phyloP scores from a whole-genome alignment of 1,140 invertebrate genomes.

The Drosophila lini region DNA sequence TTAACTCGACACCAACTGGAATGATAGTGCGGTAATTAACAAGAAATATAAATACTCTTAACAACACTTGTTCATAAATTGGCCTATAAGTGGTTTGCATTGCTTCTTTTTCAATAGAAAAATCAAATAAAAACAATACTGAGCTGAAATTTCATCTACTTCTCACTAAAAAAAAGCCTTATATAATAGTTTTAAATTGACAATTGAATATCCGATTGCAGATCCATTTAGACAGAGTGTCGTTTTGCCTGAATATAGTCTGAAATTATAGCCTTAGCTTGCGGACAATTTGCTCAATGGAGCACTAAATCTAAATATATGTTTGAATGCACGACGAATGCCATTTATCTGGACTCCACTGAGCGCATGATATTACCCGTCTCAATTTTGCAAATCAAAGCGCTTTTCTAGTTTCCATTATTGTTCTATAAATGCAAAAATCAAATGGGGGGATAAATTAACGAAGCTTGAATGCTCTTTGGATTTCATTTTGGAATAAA shows the following conservation, averaged over 20 bases:
- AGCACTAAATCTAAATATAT: constrained; percentile 38
- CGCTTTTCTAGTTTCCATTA: constrained; percentile 50
- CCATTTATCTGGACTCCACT: constrained; percentile 40
- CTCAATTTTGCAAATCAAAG: constrained; percentile 50
- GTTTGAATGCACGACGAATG: constrained; percentile 6
- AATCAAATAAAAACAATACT: too few relatives aligned
- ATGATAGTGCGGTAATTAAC: not conserved
- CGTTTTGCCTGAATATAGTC: constrained; percentile 24
- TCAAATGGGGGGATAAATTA: fast-evolving
- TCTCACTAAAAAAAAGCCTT: constrained; percentile 8
- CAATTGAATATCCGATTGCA: constrained; percentile 22
- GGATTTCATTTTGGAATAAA: not conserved
- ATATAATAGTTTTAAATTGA: constrained; percentile 17
- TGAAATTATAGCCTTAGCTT: constrained; percentile 24
- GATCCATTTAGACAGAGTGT: constrained; percentile 27
- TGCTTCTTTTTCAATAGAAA: not conserved
- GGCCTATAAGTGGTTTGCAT: not conserved
- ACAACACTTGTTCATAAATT: not conserved
- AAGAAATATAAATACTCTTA: constrained; percentile 4
- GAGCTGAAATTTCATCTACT: constrained; percentile 6
- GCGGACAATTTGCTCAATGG: constrained; percentile 49
- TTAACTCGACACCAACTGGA: not conserved
- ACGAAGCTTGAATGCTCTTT: constrained; percentile 2
- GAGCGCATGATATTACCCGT: constrained; percentile 33
- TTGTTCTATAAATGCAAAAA: constrained; percentile 33